These are phyloP conservation scores for Cryptus viduatorius DNA, from an alignment of 2,888 invertebrate species.

Conservation along the genomic window DNA sequence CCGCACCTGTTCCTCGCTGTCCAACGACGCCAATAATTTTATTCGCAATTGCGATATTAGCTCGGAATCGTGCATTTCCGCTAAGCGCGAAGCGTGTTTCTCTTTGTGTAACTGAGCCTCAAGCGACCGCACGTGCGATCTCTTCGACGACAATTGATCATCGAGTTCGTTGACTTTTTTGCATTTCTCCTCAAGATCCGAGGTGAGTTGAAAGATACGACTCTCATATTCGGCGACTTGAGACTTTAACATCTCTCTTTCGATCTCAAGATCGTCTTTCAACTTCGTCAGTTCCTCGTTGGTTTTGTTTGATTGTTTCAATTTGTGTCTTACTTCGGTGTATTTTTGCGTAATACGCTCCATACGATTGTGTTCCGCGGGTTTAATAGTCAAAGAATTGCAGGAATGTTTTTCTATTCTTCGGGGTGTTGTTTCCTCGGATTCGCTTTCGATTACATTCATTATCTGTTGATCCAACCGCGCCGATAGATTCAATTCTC, in stretches of 20 bases:
- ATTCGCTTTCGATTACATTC: conserved; percentile 86
- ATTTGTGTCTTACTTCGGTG: conserved; percentile 69
- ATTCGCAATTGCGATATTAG: conserved; percentile 79
- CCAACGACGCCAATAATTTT: conserved; percentile 88
- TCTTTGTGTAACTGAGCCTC: conserved; percentile 79
- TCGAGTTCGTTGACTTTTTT: conserved; percentile 77
- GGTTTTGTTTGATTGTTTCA: conserved; percentile 75
- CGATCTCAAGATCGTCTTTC: conserved; percentile 80
- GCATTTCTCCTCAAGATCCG: conserved; percentile 79
- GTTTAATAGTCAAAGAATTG: conserved; percentile 72
- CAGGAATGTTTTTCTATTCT: conserved; percentile 70
- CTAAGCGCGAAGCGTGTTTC: conserved; percentile 72
- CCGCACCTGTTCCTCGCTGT: conserved; percentile 88
- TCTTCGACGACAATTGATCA: conserved; percentile 78
- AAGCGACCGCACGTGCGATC: conserved; percentile 75
- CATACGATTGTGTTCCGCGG: conserved; percentile 70
- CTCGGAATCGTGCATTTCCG: conserved; percentile 79
- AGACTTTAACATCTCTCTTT: conserved; percentile 79
- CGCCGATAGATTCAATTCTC: conserved; percentile 88
- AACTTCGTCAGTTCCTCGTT: conserved; percentile 79
- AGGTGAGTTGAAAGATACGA: conserved; percentile 80
- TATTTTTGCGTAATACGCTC: conserved; percentile 74
- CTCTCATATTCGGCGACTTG: conserved; percentile 81
- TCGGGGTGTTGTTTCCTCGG: conserved; percentile 71
- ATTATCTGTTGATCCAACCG: conserved; percentile 87